Evolutionary conservation across 64 coral and sea anemone genomes (phyloP).

Genomic region (Trachythela sp.): DNA sequence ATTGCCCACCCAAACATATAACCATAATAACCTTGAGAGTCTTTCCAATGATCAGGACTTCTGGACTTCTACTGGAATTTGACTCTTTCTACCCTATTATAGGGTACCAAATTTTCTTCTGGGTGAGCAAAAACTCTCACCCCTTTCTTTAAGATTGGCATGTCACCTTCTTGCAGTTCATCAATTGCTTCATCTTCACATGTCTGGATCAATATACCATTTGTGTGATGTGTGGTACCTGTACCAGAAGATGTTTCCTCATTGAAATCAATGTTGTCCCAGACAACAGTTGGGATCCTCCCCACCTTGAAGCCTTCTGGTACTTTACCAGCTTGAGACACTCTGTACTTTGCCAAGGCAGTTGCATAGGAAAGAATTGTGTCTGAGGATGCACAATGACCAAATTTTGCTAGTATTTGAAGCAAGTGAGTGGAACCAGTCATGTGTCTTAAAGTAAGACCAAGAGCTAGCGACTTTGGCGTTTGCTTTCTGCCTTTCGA

Average conservation of each 20-base stretch:
- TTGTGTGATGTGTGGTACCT: slow-evolving; percentile 1
- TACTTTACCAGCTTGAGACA: neutral
- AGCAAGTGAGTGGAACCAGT: neutral
- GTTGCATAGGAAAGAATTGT: neutral
- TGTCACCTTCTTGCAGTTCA: neutral
- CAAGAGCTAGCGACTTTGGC: neutral
- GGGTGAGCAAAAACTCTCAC: neutral
- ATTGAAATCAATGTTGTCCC: slow-evolving; percentile 9
- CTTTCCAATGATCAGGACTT: neutral
- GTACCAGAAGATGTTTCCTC: neutral
- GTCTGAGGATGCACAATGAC: neutral
- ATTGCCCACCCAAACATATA: no score
- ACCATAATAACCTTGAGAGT: neutral
- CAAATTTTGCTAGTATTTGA: neutral
- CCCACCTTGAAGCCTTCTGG: neutral
- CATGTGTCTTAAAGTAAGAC: neutral
- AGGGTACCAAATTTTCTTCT: neutral
- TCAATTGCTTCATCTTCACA: neutral
- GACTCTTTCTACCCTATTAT: neutral
- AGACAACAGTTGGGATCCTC: neutral
- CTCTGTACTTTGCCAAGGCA: neutral
- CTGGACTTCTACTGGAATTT: neutral
- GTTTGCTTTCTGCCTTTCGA: neutral
- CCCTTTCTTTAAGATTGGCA: neutral
- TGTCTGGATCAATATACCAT: slow-evolving; percentile 7